Evolutionary conservation across 2,113 vertebrate species (phyloP), one percentile per base, ranked within the genome.

Genomic region (Petroica traversi): DNA sequence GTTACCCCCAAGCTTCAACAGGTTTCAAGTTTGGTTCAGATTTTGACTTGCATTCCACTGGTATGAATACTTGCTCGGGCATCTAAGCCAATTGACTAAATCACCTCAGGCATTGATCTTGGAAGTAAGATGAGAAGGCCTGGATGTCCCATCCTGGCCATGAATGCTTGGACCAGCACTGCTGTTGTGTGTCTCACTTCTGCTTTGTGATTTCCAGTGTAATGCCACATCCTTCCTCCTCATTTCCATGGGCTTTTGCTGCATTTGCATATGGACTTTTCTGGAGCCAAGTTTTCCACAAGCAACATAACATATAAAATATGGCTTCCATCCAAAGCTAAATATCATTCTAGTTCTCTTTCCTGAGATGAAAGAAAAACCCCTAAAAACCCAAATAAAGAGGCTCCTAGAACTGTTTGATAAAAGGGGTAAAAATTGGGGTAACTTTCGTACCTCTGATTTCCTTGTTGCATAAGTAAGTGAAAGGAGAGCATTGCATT

Each of bases 241-340:
- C 80, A 68, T 54, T 93, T 76, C 89, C 73, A 34, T 40, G 51
- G 58, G 49, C 14, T 85, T 72, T 76, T 61, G 40, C 71, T 85
- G 74, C 77, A 79, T 34, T 88, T 76, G 51, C 40, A 52, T 71
- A 77, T 26, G 46, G 38, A 79, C 81, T 89, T 82, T 92, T 88
- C 71, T 77, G 46, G 31, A 94, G 79, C 76, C 57, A 89, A 86
- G 15, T 83, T 83, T 95, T 94, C 40, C 51, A 66, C 12, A 85
- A 80, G 46, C 13, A 92, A 68, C 46, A 36, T 10, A 57, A 34
- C 64, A 85, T 55, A 52, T 61, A 52, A 91, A 86, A 84, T 51
- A 93, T 79, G 88, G 86, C 76, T 89, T 24, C 62, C 59, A 40
- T 91, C 89, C 89, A 89, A 89, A 93, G 25, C 33, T 77, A 85